Evolutionary conservation across 2,888 invertebrate genomes (phyloP), one percentile per base, ranked within the genome.

Genomic region (Doris montereyensis): DNA sequence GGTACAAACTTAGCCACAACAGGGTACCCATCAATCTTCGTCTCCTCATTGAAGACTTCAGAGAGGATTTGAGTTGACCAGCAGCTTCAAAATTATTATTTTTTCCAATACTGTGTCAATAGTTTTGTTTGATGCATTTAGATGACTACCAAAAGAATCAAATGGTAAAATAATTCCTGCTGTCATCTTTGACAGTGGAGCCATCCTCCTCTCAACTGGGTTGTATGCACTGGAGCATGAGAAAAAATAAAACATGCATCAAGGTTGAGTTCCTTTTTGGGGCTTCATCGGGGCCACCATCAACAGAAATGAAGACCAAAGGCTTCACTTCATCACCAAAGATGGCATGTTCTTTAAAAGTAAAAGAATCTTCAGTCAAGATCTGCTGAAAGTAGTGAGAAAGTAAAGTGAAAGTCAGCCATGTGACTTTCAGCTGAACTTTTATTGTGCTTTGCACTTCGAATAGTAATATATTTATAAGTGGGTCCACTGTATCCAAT

Each of bases 201-300:
- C 71, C 71, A 71, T 71, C 41, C 71, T 71, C 41, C 71, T 71
- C 24, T 71, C 71, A 5, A 71, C 71, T 35, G 71, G 71, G 24
- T 71, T 71, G 71, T 35, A 71, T 34, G 71, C 41, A 35, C 71
- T 71, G 17, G 34, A 34, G 71, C 71, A 32, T 35, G 34, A 8
- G n/a, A 26, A n/a, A 68, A 24, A 24, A 24, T 68, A 24, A 28
- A n/a, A 24, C 10, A 24, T 28, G 24, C 68, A 68, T 68, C 68
- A 24, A 68, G 30, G 28, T 68, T 30, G 8, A n/a, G 4, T 24
- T 68, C 30, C 28, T 62, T 62, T 62, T 62, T 28, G 70, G 17
- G n/a, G 32, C 34, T 70, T 70, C 32, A 21, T 32, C 70, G 21
- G 3, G 70, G 32, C 32, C 34, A 34, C 32, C 34, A n/a, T 10